phyloP scores from a whole-genome alignment of 2,888 invertebrate genomes.

The Thysanoteuthis rhombus region DNA sequence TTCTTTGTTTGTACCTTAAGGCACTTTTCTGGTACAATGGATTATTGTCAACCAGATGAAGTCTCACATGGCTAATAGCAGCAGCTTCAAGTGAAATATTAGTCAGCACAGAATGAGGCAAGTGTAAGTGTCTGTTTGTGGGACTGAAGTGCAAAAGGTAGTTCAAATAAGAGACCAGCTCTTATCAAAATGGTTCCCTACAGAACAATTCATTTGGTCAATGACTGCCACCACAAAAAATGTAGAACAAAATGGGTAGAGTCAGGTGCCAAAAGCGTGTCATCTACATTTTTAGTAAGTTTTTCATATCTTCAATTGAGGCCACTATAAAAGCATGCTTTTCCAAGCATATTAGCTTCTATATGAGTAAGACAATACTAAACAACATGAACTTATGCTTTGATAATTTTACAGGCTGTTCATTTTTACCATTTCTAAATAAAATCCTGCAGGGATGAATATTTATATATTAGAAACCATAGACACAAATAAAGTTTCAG shows the following conservation, averaged over 20 bases:
- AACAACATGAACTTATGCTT: not conserved
- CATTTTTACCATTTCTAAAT: not conserved
- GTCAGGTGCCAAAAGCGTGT: not conserved
- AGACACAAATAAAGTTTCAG: not conserved
- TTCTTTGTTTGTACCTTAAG: not conserved
- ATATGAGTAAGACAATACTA: not conserved
- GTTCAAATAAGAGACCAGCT: not conserved
- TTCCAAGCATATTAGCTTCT: not conserved
- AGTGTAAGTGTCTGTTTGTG: not conserved
- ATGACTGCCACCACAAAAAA: not conserved
- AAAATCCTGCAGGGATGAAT: not conserved
- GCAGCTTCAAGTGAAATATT: not conserved
- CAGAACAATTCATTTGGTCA: not conserved
- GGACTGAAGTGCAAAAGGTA: not conserved
- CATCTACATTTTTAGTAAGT: not conserved
- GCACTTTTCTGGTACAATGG: not conserved
- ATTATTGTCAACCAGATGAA: not conserved
- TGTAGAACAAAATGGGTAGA: not conserved
- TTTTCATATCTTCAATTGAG: not conserved
- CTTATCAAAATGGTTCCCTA: not conserved
- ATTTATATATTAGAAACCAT: not conserved
- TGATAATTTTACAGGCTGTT: not conserved
- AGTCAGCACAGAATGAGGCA: not conserved
- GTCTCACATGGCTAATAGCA: not conserved
- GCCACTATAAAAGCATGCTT: not conserved